phyloP scores from a whole-genome alignment of 2,797 vertebrate species.

The Propithecus perrieri region DNA sequence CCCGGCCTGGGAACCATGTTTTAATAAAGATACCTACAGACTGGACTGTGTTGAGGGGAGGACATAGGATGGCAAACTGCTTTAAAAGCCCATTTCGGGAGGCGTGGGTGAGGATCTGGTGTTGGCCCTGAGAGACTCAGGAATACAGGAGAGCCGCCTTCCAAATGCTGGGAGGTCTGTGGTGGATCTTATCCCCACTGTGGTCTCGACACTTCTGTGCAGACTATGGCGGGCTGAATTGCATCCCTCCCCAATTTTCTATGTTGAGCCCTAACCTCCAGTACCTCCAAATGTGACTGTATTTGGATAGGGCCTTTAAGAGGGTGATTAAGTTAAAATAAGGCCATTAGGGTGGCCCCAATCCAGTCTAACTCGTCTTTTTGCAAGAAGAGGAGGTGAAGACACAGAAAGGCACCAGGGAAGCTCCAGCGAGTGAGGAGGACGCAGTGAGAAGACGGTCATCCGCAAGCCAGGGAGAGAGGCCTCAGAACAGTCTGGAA shows the following conservation, averaged over 20 bases:
- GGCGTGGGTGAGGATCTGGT: background rate
- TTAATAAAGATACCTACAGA: background rate
- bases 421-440: background rate
- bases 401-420: background rate
- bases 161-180: background rate
- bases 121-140: background rate
- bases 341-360: background rate
- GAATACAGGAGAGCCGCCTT: background rate
- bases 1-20: background rate
- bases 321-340: background rate
- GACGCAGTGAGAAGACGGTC: background rate
- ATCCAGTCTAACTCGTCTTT: background rate
- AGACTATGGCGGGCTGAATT: background rate
- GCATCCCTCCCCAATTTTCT: background rate
- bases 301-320: background rate
- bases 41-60: background rate
- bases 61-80: background rate
- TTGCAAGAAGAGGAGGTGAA: background rate
- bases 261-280: background rate
- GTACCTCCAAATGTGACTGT: background rate
- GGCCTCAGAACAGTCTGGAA: background rate
- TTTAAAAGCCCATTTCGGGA: background rate
- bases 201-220: background rate
- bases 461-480: background rate
- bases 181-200: background rate